Conservation (phyloP, 2,888 invertebrate species). For the Eupithecia insigniata region DNA sequence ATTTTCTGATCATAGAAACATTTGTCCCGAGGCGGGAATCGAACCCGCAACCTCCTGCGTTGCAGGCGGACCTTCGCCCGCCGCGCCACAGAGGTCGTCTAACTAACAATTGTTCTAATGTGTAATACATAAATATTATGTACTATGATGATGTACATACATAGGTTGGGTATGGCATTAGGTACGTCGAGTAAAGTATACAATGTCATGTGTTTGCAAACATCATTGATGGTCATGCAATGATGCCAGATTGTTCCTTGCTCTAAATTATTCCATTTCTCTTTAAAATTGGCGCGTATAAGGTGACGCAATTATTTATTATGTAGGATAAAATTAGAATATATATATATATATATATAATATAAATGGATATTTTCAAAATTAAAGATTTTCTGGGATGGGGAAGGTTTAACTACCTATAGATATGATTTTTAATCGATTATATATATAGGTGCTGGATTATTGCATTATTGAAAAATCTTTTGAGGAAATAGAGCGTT, state of each 20-base stretch:
- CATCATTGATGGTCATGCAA: conserved; percentile 28
- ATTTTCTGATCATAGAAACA: too few relatives aligned
- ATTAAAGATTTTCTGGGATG: neutral
- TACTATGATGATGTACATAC: too few relatives aligned
- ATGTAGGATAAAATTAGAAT: neutral
- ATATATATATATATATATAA: too few relatives aligned
- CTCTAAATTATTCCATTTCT: conserved; percentile 4
- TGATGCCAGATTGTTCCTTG: conserved; percentile 20
- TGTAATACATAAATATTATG: too few relatives aligned
- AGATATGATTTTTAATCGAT: neutral
- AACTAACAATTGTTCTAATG: too few relatives aligned
- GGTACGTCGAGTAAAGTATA: neutral
- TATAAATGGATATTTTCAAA: neutral
- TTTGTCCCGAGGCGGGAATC: too few relatives aligned
- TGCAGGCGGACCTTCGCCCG: too few relatives aligned
- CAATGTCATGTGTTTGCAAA: conserved; percentile 20
- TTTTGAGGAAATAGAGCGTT: neutral
- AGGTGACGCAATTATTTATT: conserved; percentile 15
- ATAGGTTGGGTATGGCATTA: too few relatives aligned
- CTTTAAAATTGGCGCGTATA: conserved; percentile 12
- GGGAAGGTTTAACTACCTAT: neutral
- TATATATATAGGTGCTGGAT: neutral
- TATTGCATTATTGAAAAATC: neutral
- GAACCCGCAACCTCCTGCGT: too few relatives aligned
- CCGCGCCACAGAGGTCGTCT: too few relatives aligned